Evolutionary conservation across 2,797 vertebrate genomes (phyloP).

Genomic region (Hafferia zeledoni): DNA sequence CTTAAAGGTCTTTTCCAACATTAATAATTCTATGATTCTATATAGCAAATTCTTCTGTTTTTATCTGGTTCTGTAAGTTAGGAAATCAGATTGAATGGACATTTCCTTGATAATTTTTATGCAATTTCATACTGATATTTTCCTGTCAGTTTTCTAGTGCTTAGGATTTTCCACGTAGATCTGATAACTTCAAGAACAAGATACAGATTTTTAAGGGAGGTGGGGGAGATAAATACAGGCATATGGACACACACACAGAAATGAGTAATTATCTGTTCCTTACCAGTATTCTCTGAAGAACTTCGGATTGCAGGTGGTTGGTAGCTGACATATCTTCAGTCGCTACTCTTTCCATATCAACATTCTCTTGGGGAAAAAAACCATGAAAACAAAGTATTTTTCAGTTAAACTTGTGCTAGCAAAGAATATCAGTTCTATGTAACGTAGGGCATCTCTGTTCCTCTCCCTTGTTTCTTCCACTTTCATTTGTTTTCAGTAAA

Average conservation of each 20-base stretch:
- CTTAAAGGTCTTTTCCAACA: background rate
- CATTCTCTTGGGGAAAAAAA: background rate
- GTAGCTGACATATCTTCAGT: slow-evolving; percentile 14
- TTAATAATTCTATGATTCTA: accelerated
- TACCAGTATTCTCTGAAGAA: slow-evolving; percentile 33
- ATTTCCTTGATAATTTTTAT: background rate
- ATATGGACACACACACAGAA: background rate
- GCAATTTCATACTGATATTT: background rate
- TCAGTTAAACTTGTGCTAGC: background rate
- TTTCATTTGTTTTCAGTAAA: slow-evolving; percentile 56
- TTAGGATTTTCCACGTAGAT: background rate
- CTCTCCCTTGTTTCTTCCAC: background rate
- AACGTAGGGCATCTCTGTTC: background rate
- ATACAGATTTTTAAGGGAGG: background rate
- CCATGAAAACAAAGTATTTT: slow-evolving; percentile 8
- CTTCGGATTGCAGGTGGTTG: slow-evolving; percentile 3
- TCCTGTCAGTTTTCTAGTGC: background rate
- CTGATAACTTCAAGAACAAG: background rate
- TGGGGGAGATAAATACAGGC: background rate
- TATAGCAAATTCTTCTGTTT: background rate
- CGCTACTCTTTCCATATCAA: background rate
- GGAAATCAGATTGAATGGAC: background rate
- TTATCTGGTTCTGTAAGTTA: background rate
- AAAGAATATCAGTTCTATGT: background rate
- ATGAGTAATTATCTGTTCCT: slow-evolving; percentile 5